Percentiles rank a stretch among this genome's conserved stretches.
phyloP scores from a whole-genome alignment of 2,113 vertebrate species.

The Sorex araneus region DNA sequence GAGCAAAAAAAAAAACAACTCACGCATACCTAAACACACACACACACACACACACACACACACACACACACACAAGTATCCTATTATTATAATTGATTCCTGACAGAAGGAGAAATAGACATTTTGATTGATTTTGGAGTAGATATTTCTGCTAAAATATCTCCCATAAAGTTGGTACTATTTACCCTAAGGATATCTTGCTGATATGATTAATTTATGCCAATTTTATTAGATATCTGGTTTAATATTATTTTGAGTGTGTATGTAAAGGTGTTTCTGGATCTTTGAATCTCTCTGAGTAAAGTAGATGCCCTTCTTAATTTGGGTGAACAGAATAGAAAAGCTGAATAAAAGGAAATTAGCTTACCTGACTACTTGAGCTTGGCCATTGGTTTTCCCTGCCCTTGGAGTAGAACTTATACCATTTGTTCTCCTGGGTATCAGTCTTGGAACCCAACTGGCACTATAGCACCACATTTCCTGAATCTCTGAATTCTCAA shows the following conservation, averaged over 20 bases:
- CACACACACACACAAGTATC: neutral
- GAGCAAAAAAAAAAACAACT: too few species aligned
- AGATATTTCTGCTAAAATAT: neutral
- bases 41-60: too few species aligned
- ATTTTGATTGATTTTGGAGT: conserved; percentile 23
- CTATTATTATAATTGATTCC: conserved; percentile 54
- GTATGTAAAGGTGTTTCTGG: conserved; percentile 19
- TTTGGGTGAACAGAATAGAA: neutral
- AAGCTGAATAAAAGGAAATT: neutral
- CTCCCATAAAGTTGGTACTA: neutral
- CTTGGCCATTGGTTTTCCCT: neutral
- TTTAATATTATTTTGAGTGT: neutral
- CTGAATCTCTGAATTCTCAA: neutral
- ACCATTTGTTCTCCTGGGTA: neutral
- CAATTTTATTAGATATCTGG: conserved; percentile 21
- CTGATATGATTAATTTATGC: conserved; percentile 14
- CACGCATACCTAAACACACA: too few species aligned
- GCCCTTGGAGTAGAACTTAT: neutral
- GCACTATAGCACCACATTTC: neutral
- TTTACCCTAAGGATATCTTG: conserved; percentile 9
- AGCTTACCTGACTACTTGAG: neutral
- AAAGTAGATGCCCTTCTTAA: neutral
- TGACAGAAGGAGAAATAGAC: neutral
- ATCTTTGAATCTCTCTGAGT: neutral
- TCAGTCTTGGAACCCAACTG: neutral